Evolutionary conservation across 2,113 vertebrate genomes (phyloP), one percentile per base, ranked within the genome.

Genomic region (Solea solea): DNA sequence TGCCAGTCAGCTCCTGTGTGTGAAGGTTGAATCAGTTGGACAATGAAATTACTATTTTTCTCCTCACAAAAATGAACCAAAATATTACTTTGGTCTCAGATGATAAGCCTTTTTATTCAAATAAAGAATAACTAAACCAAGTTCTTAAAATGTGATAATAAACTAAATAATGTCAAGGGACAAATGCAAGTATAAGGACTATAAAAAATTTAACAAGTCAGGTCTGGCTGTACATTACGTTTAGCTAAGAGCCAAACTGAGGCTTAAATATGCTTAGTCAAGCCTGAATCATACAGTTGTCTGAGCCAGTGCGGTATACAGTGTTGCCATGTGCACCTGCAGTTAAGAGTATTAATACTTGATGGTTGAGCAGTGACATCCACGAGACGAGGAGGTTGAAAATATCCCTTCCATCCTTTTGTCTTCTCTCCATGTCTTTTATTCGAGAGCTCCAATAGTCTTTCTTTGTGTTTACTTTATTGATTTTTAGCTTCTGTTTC

Each of bases 401-500:
- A 65, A 7, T 1, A 11, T 56, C 48, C 14, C 1, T 42, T 42
- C 41, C n/a, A 8, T 42, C 45, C 9, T 41, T 39, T 44, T 2
- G 7, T n/a, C 34, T 45, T 45, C 52, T 73, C 64, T 44, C 11
- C 2, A 2, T 1, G 2, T 44, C 9, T 74, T 48, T 64, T 25
- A 14, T 51, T 62, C 21, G 11, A 14, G 21, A 28, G 12, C 34
- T 34, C 34, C 34, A 34, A 34, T 6, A 6, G 34, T n/a, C 67
- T 64, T 48, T 70, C n/a, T 28, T 41, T 46, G 3, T 39, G 51
- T 54, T 58, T 3, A 40, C 11, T 21, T 21, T 21, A 75, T 61
- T 54, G 70, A 81, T 67, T 72, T 76, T 40, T 1, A 59, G 40
- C 56, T 67, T 49, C 16, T 61, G 52, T 75, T 63, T 61, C 57